Base-by-base conservation (phyloP, 2,113 vertebrate species). In the Thamnophis sirtalis region DNA sequence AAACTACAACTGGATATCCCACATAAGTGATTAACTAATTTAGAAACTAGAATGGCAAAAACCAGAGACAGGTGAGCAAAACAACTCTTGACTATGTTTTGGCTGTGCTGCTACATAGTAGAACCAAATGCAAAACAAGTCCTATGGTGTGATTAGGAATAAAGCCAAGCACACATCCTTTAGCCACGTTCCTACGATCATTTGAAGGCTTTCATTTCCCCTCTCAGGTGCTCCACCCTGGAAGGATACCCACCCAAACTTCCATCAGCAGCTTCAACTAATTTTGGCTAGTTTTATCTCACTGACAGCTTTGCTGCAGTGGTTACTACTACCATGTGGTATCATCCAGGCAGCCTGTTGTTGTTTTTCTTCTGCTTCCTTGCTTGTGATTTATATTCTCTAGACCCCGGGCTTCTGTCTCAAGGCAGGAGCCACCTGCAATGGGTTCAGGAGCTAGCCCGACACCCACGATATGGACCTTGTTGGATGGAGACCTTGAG, bases 391-490 rank as follows among this genome's bases (percentile, higher is more conserved):
- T 68, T 73, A n/a, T 60, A 15, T 1, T 87, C 51, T 73, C 86
- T n/a, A 84, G 90, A 92, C 55, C 48, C 80, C 21, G 91, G 55
- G 5, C 54, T 89, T 43, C 49, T 92, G 28, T 86, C 91, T 22
- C 88, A 92, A 68, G 95, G 93, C 3, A 80, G 53, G 54, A 9
- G 86, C 21, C 86, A 38, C 4, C 60, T 93, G 51, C 88, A 91
- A 53, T 33, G 33, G 38, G 89, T 88, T 5, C 91, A 73, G 38
- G 93, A 92, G 33, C 90, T 93, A 68, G 92, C 93, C 15, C 90
- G 84, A 53, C 93, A 94, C 43, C 93, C 90, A 3, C 91, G 80
- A 49, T 94, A 89, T 38, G 95, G 92, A 48, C 28, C 38, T 17
- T 93, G 93, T 55, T 94, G 93, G 93, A 90, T 48, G 9, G 58